These are phyloP conservation scores for Caenorhabditis imperialis DNA, from an alignment of 2,888 invertebrate species.

Conservation along the genomic window DNA sequence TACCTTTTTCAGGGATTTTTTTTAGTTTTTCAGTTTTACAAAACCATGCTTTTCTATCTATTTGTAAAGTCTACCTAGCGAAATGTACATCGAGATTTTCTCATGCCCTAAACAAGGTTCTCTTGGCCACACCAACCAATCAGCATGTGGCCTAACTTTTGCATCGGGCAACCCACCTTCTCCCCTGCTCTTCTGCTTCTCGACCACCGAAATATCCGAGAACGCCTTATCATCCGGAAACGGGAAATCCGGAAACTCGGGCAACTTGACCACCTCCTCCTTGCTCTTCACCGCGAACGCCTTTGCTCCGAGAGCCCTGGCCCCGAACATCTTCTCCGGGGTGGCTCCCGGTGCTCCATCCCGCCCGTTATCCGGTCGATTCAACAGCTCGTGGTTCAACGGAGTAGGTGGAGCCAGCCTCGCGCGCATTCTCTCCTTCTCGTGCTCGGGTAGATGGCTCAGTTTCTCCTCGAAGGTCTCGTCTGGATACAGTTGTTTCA, in stretches of 20 bases:
- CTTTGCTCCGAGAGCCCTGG: constrained; percentile 42
- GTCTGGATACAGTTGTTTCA: constrained; percentile 74
- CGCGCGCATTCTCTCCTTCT: constrained; percentile 22
- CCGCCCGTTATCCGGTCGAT: constrained; percentile 27
- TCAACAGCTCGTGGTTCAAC: constrained; percentile 42
- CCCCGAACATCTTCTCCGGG: constrained; percentile 59
- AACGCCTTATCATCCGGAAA: constrained; percentile 28
- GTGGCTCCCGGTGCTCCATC: constrained; percentile 56
- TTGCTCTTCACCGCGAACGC: constrained; percentile 48
- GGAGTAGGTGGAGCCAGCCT: constrained; percentile 28
- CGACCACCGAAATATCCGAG: constrained; percentile 22
- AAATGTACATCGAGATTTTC: too few species aligned
- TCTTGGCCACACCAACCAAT: too few species aligned
- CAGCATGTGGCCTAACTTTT: too few species aligned
- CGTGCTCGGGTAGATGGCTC: constrained; percentile 44
- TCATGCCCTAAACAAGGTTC: too few species aligned
- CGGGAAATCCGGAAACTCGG: constrained; percentile 16
- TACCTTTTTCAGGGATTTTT: too few species aligned
- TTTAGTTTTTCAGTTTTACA: too few species aligned
- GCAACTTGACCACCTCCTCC: constrained; percentile 18
- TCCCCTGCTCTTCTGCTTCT: constrained; percentile 26
- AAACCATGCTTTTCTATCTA: too few species aligned
- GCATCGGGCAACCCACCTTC: too few species aligned
- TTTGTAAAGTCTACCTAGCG: too few species aligned
- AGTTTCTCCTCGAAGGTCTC: constrained; percentile 59